phyloP scores from a whole-genome alignment of 2,113 vertebrate genomes.

The Chaenogobius annularis region DNA sequence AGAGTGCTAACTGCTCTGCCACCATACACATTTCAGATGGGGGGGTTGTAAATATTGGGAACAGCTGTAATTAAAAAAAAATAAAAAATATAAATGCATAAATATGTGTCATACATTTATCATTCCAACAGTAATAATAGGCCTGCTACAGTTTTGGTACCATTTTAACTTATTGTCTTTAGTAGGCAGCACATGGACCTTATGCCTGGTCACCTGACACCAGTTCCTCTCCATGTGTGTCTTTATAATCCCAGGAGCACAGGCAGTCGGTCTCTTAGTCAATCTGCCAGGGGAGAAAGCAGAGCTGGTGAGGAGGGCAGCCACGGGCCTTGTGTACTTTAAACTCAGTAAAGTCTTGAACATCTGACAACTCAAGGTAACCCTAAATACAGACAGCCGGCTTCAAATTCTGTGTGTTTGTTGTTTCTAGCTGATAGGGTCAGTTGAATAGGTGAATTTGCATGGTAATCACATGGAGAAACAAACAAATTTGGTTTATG shows the following conservation, averaged over 20 bases:
- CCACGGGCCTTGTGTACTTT: constrained; percentile 28
- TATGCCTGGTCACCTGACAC: constrained; percentile 73
- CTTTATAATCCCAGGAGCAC: constrained; percentile 62
- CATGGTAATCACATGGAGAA: constrained; percentile 21
- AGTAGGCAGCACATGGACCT: constrained; percentile 42
- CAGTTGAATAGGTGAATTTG: constrained; percentile 25
- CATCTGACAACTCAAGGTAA: constrained; percentile 75
- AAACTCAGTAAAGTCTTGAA: constrained; percentile 50
- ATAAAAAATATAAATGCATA: not conserved
- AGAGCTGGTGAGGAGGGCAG: constrained; percentile 45
- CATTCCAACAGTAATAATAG: too few species aligned
- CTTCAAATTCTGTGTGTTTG: constrained; percentile 54
- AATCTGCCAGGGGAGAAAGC: constrained; percentile 43
- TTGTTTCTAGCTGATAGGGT: constrained; percentile 31
- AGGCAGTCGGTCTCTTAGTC: constrained; percentile 62
- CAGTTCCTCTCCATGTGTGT: constrained; percentile 31
- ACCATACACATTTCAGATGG: too few species aligned
- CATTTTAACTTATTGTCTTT: not conserved
- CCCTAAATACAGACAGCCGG: constrained; percentile 27
- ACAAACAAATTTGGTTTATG: not conserved
- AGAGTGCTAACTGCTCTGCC: too few species aligned
- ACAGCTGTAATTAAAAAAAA: not conserved
- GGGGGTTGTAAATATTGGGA: too few species aligned
- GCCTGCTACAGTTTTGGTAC: not conserved
- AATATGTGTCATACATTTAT: not conserved